Evolutionary conservation across 2,797 vertebrate genomes (phyloP), one percentile per base, ranked within the genome.

Genomic region (Clarias fuscus): DNA sequence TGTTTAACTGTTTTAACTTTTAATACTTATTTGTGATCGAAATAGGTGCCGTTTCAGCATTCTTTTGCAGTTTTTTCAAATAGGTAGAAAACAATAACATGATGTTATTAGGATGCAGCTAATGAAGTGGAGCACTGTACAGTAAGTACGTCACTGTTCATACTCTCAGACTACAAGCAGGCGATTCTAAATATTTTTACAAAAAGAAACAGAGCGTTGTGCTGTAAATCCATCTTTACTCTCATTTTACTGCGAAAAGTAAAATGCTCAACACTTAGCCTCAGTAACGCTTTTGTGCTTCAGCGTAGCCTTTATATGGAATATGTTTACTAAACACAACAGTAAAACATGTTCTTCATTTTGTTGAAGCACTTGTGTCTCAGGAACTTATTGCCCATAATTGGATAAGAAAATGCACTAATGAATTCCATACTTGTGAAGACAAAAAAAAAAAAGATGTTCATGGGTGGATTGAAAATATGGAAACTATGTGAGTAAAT

Each of bases 341-440:
- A 62, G 48, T 72, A 72, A 70, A 70, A 5, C 14, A 22, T 40
- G 22, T 33, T 71, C 14, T 22, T 24, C 7, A 6, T 62, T 70
- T 20, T 40, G 0, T 15, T 13, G 58, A 30, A 43, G 33, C 7
- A 13, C 4, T 0, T 48, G 30, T 0, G 43, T 81, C 15, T 85
- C 4, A 22, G 40, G 11, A 20, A 0, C 24, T 59, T 82, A 27
- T 18, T 76, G 70, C 30, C 71, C 71, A 67, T 82, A 83, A 27
- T 22, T 27, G 85, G 79, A 11, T 76, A 75, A 75, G 82, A 48
- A 81, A 37, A 82, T 82, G 70, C 40, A 67, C 43, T 48, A 14
- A 24, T 62, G 59, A 20, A 40, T 40, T 79, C 59, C 58, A 8
- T 78, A 5, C 30, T 24, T 61, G 18, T 37, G 58, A 77, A 20